Percentiles rank a stretch among this genome's conserved stretches.
These are phyloP conservation scores for Phaenicophaeus curvirostris DNA, from an alignment of 2,797 vertebrate genomes.

Conservation along the genomic window DNA sequence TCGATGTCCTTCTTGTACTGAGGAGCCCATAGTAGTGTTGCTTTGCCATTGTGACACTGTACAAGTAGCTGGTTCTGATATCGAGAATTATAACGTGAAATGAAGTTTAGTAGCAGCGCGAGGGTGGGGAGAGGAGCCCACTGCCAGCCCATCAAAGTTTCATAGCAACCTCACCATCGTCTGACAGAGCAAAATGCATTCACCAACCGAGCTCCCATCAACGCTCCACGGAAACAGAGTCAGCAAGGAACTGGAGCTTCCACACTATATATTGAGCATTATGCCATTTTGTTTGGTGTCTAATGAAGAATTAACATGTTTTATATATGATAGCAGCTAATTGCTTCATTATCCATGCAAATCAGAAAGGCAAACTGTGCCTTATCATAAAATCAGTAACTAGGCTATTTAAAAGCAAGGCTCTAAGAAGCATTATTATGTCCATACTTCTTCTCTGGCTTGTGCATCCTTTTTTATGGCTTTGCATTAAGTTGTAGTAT, in stretches of 20 bases:
- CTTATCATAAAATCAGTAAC: slow-evolving; percentile 78
- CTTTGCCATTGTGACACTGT: slow-evolving; percentile 69
- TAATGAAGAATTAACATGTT: slow-evolving; percentile 79
- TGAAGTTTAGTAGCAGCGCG: slow-evolving; percentile 67
- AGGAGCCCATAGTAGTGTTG: slow-evolving; percentile 24
- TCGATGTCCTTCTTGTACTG: too few species aligned
- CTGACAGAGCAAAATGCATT: slow-evolving; percentile 7
- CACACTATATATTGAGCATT: slow-evolving; percentile 39
- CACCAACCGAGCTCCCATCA: slow-evolving; percentile 34
- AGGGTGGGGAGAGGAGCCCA: slow-evolving; percentile 35
- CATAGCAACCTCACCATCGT: slow-evolving; percentile 57
- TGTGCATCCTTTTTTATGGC: slow-evolving; percentile 63
- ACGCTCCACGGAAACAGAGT: slow-evolving; percentile 25
- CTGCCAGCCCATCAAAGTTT: slow-evolving; percentile 72
- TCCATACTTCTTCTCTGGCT: slow-evolving; percentile 69
- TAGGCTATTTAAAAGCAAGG: slow-evolving; percentile 72
- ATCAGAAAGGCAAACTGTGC: slow-evolving; percentile 81
- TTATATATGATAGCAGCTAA: slow-evolving; percentile 81
- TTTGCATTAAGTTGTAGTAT: slow-evolving; percentile 71
- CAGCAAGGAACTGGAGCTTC: slow-evolving; percentile 21
- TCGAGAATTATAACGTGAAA: slow-evolving; percentile 71
- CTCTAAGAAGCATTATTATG: slow-evolving; percentile 66
- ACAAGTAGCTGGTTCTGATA: slow-evolving; percentile 66
- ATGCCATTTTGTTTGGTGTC: slow-evolving; percentile 66
- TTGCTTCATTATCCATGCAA: slow-evolving; percentile 82